Evolutionary conservation across 2,888 invertebrate genomes (phyloP).

Genomic region (Nyleta sp.): DNA sequence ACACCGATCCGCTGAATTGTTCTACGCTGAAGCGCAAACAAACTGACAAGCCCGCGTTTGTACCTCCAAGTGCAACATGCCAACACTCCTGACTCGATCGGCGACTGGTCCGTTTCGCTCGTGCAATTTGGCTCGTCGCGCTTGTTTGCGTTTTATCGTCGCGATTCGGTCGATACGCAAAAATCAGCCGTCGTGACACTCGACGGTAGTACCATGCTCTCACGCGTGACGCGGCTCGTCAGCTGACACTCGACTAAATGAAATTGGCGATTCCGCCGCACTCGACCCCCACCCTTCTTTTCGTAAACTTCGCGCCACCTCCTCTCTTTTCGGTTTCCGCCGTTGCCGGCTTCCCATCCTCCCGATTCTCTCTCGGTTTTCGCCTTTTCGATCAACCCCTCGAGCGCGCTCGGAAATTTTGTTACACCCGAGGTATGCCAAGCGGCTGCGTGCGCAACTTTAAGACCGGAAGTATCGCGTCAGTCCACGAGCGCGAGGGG

Average conservation of each 20-base stretch:
- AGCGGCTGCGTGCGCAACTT: slow-evolving; percentile 33
- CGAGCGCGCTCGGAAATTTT: slow-evolving; percentile 15
- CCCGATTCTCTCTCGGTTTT: slow-evolving; percentile 9
- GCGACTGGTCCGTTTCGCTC: too few species aligned
- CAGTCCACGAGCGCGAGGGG: slow-evolving; percentile 16
- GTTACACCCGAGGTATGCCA: not conserved
- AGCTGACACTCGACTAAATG: slow-evolving; percentile 65
- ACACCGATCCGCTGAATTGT: too few species aligned
- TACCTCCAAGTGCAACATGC: too few species aligned
- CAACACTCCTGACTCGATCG: too few species aligned
- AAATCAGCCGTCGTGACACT: too few species aligned
- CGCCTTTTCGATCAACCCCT: slow-evolving; percentile 37
- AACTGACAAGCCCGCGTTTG: too few species aligned
- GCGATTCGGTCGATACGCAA: too few species aligned
- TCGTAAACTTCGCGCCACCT: slow-evolving; percentile 43
- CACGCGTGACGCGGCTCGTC: slow-evolving; percentile 60
- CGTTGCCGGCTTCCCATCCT: slow-evolving; percentile 35
- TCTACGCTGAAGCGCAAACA: too few species aligned
- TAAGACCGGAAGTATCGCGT: slow-evolving; percentile 29
- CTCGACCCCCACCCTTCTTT: slow-evolving; percentile 50
- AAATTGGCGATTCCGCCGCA: slow-evolving; percentile 55
- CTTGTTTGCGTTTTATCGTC: too few species aligned
- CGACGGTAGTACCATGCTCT: too few species aligned
- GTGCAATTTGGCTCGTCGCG: too few species aligned
- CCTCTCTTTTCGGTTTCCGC: slow-evolving; percentile 50